A percentile compares a stretch with the other conserved stretches of the same genome.
Evolutionary conservation across 2,113 vertebrate genomes (phyloP).

Genomic region (Pelecanus crispus): DNA sequence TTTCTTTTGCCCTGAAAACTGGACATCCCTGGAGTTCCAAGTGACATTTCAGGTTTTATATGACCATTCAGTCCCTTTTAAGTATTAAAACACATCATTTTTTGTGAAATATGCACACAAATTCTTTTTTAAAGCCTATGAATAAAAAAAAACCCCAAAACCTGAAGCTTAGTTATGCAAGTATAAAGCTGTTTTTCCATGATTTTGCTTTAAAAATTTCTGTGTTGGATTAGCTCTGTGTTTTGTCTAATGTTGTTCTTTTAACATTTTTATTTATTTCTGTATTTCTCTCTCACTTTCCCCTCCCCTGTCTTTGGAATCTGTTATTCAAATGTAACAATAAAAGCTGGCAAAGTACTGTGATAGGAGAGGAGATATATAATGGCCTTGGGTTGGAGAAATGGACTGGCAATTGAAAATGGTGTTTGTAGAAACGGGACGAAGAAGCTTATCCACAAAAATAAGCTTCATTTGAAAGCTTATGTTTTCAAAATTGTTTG

Average conservation of each 20-base stretch:
- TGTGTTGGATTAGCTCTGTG: neutral
- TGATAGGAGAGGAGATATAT: neutral
- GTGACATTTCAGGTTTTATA: conserved; percentile 68
- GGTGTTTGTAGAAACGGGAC: neutral
- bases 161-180: neutral
- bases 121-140: neutral
- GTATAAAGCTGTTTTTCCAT: neutral
- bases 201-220: neutral
- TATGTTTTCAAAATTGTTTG: conserved; percentile 11
- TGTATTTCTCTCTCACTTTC: neutral
- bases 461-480: conserved; percentile 2
- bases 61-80: conserved; percentile 26
- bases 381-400: neutral
- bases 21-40: conserved; percentile 58
- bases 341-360: neutral
- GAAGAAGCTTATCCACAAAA: neutral
- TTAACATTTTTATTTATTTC: neutral
- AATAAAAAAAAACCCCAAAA: neutral
- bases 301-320: neutral
- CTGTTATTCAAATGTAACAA: neutral
- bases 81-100: conserved; percentile 43
- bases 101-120: conserved; percentile 17
- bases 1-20: conserved; percentile 53
- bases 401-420: neutral
- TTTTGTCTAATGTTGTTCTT: neutral